Conservation (phyloP, 2,888 invertebrate genomes). For the Elmis aenea region DNA sequence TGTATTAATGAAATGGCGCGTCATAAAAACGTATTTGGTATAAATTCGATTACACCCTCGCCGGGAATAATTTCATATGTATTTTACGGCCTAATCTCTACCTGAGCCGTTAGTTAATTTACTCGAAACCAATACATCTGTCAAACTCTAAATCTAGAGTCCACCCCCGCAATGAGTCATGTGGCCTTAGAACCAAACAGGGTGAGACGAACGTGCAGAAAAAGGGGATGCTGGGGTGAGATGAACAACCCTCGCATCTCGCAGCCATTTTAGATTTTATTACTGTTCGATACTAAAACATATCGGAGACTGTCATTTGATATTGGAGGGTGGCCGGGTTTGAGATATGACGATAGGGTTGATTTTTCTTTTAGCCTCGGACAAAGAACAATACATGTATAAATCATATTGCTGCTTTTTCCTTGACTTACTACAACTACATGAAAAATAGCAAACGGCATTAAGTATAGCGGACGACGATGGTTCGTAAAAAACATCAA, state of each 20-base stretch:
- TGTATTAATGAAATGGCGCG: no score
- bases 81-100: constrained; percentile 17
- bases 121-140: constrained; percentile 28
- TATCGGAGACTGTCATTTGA: constrained; percentile 34
- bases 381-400: constrained; percentile 21
- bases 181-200: constrained; percentile 18
- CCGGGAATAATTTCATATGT: no score
- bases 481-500: no score
- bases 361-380: constrained; percentile 18
- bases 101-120: constrained; percentile 26
- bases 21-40: no score
- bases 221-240: constrained; percentile 19
- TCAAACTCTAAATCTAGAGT: constrained; percentile 26
- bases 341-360: constrained; percentile 21
- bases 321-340: constrained; percentile 29
- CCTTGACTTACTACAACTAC: no score
- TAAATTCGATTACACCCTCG: no score
- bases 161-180: constrained; percentile 31
- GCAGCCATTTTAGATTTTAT: constrained; percentile 50
- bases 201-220: constrained; percentile 22
- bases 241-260: constrained; percentile 33
- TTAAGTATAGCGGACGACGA: no score
- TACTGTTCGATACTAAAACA: constrained; percentile 49
- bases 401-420: constrained; percentile 21
- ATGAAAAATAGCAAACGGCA: no score